These are phyloP conservation scores for Tethya wilhelma DNA, from an alignment of 37 sponge, comb jelly and placozoan genomes.

Conservation along the genomic window DNA sequence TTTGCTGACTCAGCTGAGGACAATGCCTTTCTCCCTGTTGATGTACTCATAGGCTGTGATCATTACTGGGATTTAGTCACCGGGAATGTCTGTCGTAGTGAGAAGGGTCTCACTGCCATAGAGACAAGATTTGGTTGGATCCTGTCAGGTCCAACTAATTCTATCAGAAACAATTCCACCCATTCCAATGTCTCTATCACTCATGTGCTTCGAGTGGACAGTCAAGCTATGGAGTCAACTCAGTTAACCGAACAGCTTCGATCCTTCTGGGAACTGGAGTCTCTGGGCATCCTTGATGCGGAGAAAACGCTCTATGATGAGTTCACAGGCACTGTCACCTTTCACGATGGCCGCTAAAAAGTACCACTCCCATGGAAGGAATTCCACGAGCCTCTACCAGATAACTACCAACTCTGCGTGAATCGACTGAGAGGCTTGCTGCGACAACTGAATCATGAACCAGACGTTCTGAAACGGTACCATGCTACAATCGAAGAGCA, in stretches of 20 bases:
- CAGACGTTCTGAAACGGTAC: conserved; percentile 29
- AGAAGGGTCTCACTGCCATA: conserved; percentile 15
- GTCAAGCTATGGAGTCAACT: conserved; percentile 5
- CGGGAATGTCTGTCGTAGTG: conserved; percentile 23
- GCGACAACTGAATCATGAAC: conserved; percentile 15
- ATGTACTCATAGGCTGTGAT: conserved; percentile 39
- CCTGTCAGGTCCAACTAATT: conserved; percentile 17
- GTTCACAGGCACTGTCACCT: conserved; percentile 5
- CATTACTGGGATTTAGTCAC: conserved; percentile 48
- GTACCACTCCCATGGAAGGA: conserved; percentile 47
- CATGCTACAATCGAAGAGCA: conserved; percentile 37
- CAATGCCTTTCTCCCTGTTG: conserved; percentile 1
- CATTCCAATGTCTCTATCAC: conserved; percentile 22
- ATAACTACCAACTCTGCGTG: conserved; percentile 23
- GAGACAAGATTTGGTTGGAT: conserved; percentile 19
- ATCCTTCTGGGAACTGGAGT: conserved; percentile 42
- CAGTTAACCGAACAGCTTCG: conserved; percentile 28
- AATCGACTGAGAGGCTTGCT: conserved; percentile 30
- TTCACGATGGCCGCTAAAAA: conserved; percentile 33
- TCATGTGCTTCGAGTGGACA: conserved; percentile 28
- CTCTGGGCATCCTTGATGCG: conserved; percentile 19
- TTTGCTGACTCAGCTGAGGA: conserved; percentile 33
- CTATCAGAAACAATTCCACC: background rate
- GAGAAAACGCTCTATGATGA: conserved; percentile 22
- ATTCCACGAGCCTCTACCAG: conserved; percentile 21